Evolutionary conservation across 2,797 vertebrate species (phyloP).

Genomic region (Phylloscopus collybita): DNA sequence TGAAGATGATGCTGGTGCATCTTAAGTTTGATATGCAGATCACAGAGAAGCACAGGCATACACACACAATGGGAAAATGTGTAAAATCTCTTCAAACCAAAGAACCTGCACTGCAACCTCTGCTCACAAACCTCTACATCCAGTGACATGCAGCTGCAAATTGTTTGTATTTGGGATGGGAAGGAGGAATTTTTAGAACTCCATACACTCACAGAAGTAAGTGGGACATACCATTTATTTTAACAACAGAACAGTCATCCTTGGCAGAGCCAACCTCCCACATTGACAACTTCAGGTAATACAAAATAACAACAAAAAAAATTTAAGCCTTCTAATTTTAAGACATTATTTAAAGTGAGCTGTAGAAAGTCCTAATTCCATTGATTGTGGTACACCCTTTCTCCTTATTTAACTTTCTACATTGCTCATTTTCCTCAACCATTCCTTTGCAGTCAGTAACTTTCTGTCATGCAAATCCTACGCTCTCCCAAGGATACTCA

Average conservation of each 20-base stretch:
- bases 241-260: neutral
- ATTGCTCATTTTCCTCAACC: neutral
- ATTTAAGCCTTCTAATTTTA: neutral
- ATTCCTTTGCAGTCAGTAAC: neutral
- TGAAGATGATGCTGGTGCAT: neutral
- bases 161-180: neutral
- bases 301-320: neutral
- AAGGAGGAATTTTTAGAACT: neutral
- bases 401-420: neutral
- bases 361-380: neutral
- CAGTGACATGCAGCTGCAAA: neutral
- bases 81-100: neutral
- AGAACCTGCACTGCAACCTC: neutral
- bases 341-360: neutral
- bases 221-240: neutral
- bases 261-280: neutral
- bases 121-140: neutral
- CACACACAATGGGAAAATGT: neutral
- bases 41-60: neutral
- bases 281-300: neutral
- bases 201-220: neutral
- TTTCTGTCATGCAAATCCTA: neutral
- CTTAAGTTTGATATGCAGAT: neutral
- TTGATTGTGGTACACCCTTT: neutral
- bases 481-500: neutral